Percentiles rank a stretch among this genome's conserved stretches.
These are phyloP conservation scores for Eledona agricola DNA, from an alignment of 2,888 invertebrate species.

Conservation along the genomic window DNA sequence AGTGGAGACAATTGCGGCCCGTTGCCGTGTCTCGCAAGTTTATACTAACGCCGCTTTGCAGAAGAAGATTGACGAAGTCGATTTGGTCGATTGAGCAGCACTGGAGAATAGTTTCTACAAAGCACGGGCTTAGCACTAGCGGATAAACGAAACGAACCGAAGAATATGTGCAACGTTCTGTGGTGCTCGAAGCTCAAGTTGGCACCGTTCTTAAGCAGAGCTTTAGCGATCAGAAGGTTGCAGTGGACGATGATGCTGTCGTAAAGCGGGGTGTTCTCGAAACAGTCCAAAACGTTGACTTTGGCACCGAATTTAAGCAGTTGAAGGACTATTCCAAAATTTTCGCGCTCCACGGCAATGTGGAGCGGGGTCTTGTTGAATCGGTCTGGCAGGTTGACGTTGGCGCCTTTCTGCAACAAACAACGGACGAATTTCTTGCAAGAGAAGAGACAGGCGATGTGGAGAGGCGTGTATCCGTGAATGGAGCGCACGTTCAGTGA, in stretches of 20 bases:
- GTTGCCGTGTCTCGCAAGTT: slow-evolving; percentile 26
- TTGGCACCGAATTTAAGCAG: slow-evolving; percentile 42
- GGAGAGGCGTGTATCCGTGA: slow-evolving; percentile 13
- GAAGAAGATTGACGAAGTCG: slow-evolving; percentile 26
- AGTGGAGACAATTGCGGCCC: slow-evolving; percentile 37
- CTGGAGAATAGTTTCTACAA: slow-evolving; percentile 33
- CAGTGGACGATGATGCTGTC: slow-evolving; percentile 41
- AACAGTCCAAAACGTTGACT: slow-evolving; percentile 43
- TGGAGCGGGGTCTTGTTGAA: slow-evolving; percentile 44
- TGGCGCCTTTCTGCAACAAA: slow-evolving; percentile 42
- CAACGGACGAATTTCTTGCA: slow-evolving; percentile 25
- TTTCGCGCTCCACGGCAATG: slow-evolving; percentile 37
- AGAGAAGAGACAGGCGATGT: slow-evolving; percentile 4
- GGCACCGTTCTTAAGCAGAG: slow-evolving; percentile 45
- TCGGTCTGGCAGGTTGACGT: slow-evolving; percentile 40
- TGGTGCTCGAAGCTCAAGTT: slow-evolving; percentile 6
- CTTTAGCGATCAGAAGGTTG: slow-evolving; percentile 39
- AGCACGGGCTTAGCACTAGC: too few relatives aligned
- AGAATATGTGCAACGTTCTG: slow-evolving; percentile 16
- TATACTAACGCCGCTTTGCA: slow-evolving; percentile 32
- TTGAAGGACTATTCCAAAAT: slow-evolving; percentile 36
- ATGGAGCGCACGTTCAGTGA: slow-evolving; percentile 1
- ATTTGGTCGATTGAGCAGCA: slow-evolving; percentile 12
- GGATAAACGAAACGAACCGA: slow-evolving; percentile 24
- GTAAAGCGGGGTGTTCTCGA: slow-evolving; percentile 47